Base-by-base conservation (phyloP, 2,113 vertebrate species). In the Malurus elegans region DNA sequence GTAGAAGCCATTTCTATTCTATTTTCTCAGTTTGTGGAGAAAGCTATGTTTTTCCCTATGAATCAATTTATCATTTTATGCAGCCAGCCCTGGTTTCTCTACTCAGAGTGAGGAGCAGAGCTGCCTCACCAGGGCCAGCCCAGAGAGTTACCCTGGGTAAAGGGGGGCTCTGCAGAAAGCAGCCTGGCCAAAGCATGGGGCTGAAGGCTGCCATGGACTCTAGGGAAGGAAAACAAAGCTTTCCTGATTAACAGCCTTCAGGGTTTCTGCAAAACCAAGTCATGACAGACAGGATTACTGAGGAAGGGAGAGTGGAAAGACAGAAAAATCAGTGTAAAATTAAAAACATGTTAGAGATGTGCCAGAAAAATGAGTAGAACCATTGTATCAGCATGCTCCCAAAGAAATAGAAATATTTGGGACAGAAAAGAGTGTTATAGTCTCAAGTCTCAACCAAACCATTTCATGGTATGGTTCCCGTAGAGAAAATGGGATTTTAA, bases 131-230 rank as follows among this genome's bases (percentile, higher is more conserved):
- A 14, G 9, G 12, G n/a, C 38, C 74, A 60, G 4, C 12, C 21
- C 70, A 31, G 26, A 0, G 0, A 64, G 44, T 24, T 72, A 36
- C 29, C 29, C 70, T 1, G 2, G 44, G 29, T 2, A 0, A 67
- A 4, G 9, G 21, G 4, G 0, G 16, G 78, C 42, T 66, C 56
- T 44, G 36, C 67, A 53, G 50, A 70, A 83, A 61, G 61, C 36
- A 85, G 44, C n/a, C 15, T 45, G 51, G 13, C 12, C 75, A 64
- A 61, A 29, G 14, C 3, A 6, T 7, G 26, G 44, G 4, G 4
- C 2, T 79, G n/a, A 29, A 65, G 21, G 48, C 45, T 94, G 72
- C 23, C 53, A 61, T 24, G 2, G 1, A 75, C 62, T 89, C 45
- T 69, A 61, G 69, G 38, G 29, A 93, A 72, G 54, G 26, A 83